Evolutionary conservation across 1,140 invertebrate species (phyloP).

Genomic region (Eupeodes corollae): DNA sequence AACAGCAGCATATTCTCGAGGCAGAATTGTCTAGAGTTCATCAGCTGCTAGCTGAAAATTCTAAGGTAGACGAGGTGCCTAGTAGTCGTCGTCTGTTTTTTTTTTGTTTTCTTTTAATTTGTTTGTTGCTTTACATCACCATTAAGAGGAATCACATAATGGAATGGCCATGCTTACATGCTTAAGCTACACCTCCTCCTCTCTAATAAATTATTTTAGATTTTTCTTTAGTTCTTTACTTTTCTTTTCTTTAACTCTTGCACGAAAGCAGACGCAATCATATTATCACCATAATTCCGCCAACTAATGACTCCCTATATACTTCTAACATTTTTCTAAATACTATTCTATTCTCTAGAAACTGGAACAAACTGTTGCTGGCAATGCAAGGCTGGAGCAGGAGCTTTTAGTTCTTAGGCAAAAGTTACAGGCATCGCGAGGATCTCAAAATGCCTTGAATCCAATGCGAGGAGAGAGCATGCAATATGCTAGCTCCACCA

Average conservation of each 20-base stretch:
- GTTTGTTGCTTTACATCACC: too few relatives aligned
- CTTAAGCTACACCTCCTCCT: neutral
- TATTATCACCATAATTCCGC: too few relatives aligned
- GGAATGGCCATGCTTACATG: neutral
- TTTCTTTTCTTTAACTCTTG: too few relatives aligned
- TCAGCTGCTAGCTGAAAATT: constrained; percentile 75
- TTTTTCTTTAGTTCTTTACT: too few relatives aligned
- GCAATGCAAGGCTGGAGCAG: constrained; percentile 77
- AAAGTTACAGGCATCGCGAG: constrained; percentile 61
- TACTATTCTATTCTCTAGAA: constrained; percentile 43
- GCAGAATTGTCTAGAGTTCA: constrained; percentile 72
- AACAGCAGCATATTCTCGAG: constrained; percentile 64
- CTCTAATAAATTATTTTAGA: too few relatives aligned
- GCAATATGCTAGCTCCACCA: constrained; percentile 40
- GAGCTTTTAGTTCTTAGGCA: constrained; percentile 73
- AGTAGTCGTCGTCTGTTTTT: constrained; percentile 25
- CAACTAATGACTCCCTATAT: too few relatives aligned
- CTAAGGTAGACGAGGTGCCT: constrained; percentile 57
- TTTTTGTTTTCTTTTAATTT: neutral
- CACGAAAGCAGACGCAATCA: too few relatives aligned
- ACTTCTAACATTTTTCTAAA: too few relatives aligned
- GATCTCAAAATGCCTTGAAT: constrained; percentile 17
- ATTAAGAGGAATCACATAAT: too few relatives aligned
- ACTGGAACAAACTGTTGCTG: constrained; percentile 80
- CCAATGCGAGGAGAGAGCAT: constrained; percentile 15